Conservation (phyloP, 2,113 vertebrate species). For the Pao palembangensis region DNA sequence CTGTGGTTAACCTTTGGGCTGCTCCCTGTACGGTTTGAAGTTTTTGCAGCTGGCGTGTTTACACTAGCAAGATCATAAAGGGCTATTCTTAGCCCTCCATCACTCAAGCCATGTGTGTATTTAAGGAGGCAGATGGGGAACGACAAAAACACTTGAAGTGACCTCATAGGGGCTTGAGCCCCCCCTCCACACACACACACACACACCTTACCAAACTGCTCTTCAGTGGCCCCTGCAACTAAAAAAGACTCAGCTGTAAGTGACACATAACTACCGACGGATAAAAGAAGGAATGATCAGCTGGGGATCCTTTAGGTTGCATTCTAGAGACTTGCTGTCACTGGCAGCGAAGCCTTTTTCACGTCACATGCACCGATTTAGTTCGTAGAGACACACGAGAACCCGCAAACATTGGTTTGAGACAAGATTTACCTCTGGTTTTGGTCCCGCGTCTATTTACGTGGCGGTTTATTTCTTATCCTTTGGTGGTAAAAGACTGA, state of each 20-base stretch:
- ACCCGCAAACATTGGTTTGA: neutral
- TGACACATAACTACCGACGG: conserved; percentile 38
- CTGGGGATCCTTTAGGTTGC: conserved; percentile 8
- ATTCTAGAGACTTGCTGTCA: conserved; percentile 13
- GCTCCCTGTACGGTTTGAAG: neutral
- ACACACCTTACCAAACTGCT: neutral
- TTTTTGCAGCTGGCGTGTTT: conserved; percentile 25
- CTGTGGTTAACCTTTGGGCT: conserved; percentile 19
- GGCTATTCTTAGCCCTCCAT: conserved; percentile 32
- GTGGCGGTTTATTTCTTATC: no score
- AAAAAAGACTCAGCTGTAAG: conserved; percentile 42
- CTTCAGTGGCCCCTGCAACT: conserved; percentile 12
- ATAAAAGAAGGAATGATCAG: conserved; percentile 11
- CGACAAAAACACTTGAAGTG: conserved; percentile 33
- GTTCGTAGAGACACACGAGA: conserved; percentile 1
- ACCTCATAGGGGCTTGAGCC: conserved; percentile 18
- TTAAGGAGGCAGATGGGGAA: conserved; percentile 3
- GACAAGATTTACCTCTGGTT: neutral
- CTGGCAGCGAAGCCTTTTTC: conserved; percentile 13
- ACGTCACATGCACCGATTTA: conserved; percentile 6
- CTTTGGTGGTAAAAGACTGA: no score
- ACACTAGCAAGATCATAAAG: conserved; percentile 38
- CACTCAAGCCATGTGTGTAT: conserved; percentile 21
- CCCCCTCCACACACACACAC: neutral
- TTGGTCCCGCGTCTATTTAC: no score